Base-by-base conservation (phyloP, 2,797 vertebrate species). In the Esox masquinongy region DNA sequence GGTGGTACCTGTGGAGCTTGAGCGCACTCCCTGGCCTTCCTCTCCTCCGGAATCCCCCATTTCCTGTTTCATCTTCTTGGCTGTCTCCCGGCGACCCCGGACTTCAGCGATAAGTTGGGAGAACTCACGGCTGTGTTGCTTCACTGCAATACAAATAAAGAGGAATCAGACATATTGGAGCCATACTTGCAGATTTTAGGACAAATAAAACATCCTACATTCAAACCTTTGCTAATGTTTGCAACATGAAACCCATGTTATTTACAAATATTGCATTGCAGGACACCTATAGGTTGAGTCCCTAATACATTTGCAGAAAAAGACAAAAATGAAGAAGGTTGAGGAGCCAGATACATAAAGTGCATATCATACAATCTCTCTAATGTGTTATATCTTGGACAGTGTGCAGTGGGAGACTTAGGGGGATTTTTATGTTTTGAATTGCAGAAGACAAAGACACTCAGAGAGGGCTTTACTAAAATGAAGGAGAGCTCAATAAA, bases 51-150 rank as follows among this genome's bases (percentile, higher is more conserved):
- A 77, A 5, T 19, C 50, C 6, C 2, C 50, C 8, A 77, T 80
- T 82, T 92, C 85, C 68, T 88, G 82, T 78, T 89, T 91, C 73
- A 84, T 61, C 59, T 26, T 85, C 61, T 68, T 80, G 12, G 79
- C 78, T 1, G 73, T 77, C 70, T 79, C 77, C 76, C 90, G 70
- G 72, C 84, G 92, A 80, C 89, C 88, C 53, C 82, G 89, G 31
- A 94, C 94, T 79, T 95, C 90, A 11, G 92, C 90, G 70, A 95
- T 91, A 74, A 95, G 88, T 68, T 85, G 89, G 53, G 89, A 90
- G 72, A 94, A 95, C 69, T 94, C 93, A 2, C 78, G 85, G 82
- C 86, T 92, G 87, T 95, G 89, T 83, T 94, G 85, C 84, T 93
- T 94, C 47, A 94, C 94, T 95, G 86, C 34, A 47, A 82, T 53